Evolutionary conservation across 2,113 vertebrate species (phyloP).

Genomic region (Capra hircus): DNA sequence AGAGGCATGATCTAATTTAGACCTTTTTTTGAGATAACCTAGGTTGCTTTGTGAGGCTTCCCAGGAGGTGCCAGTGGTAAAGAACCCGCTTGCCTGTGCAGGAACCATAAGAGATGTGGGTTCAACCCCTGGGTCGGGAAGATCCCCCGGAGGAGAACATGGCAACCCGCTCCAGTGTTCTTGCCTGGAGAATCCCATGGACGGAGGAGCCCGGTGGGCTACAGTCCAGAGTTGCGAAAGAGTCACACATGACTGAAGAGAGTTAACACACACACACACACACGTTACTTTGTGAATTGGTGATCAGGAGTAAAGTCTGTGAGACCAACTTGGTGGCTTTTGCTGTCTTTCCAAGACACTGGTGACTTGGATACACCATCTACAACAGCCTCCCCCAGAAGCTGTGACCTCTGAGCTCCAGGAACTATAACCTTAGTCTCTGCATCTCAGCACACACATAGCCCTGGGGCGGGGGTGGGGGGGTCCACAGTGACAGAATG

Average conservation of each 20-base stretch:
- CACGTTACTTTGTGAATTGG: neutral
- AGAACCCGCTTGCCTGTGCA: neutral
- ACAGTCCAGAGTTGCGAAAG: neutral
- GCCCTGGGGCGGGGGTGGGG: neutral
- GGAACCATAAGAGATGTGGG: neutral
- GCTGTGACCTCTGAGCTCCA: neutral
- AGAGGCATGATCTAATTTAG: neutral
- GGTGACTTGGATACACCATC: neutral
- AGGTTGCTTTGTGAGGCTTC: neutral
- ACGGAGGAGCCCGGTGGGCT: neutral
- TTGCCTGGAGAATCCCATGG: neutral
- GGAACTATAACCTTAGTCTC: neutral
- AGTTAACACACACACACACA: neutral
- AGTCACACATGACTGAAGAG: neutral
- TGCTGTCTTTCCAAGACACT: neutral
- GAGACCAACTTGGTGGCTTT: neutral
- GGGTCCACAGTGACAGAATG: neutral
- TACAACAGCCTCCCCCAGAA: neutral
- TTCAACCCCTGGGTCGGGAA: neutral
- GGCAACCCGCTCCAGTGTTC: neutral
- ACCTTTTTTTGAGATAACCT: neutral
- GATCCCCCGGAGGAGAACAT: neutral
- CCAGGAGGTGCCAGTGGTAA: neutral
- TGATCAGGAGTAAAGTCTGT: neutral
- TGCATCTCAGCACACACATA: neutral